A percentile compares a stretch with the other conserved stretches of the same genome.
phyloP scores from a whole-genome alignment of 2,113 vertebrate species.

The Tapirus terrestris region DNA sequence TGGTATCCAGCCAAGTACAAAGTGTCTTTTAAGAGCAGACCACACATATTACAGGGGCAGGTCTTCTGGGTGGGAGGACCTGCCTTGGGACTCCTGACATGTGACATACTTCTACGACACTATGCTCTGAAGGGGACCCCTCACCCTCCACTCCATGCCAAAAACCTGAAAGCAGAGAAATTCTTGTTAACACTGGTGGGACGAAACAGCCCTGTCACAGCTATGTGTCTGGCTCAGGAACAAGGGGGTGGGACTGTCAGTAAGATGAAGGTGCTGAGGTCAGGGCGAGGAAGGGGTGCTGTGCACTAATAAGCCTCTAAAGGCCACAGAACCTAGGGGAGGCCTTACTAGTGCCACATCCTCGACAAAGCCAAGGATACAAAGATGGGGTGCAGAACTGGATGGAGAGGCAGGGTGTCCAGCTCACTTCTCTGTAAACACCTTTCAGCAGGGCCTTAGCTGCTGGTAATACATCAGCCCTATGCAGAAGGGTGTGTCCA shows the following conservation, averaged over 20 bases:
- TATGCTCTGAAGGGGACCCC: neutral
- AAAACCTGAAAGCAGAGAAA: neutral
- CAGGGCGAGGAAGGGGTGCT: neutral
- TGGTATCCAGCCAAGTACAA: neutral
- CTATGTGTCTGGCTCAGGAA: neutral
- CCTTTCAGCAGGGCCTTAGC: neutral
- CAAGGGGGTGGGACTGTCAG: neutral
- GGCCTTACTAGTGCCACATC: neutral
- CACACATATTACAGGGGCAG: neutral
- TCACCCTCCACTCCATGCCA: neutral
- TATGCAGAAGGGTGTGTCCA: neutral
- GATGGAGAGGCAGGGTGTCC: neutral
- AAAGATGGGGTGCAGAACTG: neutral
- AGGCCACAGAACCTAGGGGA: neutral
- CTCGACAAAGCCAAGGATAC: neutral
- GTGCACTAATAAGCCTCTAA: neutral
- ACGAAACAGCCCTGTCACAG: neutral
- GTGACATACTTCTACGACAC: neutral
- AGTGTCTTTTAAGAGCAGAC: neutral
- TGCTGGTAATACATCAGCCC: neutral
- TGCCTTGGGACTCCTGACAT: neutral
- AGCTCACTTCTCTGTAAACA: neutral
- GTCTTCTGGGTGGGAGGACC: neutral
- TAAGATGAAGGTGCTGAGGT: neutral
- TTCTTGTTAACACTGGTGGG: neutral